These are phyloP conservation scores for Psittacula cyanocephala DNA, from an alignment of 2,113 vertebrate species.

Conservation along the genomic window DNA sequence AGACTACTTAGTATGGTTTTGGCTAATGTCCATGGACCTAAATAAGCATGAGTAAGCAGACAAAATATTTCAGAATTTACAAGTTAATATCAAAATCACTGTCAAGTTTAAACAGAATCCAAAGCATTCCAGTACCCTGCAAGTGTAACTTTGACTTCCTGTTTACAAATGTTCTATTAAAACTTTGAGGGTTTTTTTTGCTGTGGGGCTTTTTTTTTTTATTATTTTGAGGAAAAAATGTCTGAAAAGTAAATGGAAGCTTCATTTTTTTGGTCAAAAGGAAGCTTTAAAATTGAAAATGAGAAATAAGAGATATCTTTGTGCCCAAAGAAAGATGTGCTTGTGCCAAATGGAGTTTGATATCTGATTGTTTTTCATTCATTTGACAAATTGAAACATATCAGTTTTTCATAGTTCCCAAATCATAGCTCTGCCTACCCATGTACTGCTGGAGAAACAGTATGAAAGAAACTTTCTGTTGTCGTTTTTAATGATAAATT, in stretches of 20 bases:
- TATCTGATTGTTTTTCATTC: background rate
- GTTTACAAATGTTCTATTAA: background rate
- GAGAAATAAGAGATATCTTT: background rate
- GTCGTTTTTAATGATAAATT: background rate
- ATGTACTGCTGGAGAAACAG: background rate
- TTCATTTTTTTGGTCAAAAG: background rate
- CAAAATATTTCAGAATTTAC: background rate
- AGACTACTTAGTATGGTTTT: background rate
- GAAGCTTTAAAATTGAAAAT: background rate
- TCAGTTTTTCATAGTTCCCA: background rate
- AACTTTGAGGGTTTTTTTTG: background rate
- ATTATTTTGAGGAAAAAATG: background rate
- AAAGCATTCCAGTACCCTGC: background rate
- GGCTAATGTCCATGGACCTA: background rate
- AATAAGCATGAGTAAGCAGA: background rate
- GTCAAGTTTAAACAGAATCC: background rate
- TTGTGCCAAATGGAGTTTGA: background rate
- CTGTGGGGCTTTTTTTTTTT: background rate
- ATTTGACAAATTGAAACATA: background rate
- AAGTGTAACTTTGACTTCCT: background rate
- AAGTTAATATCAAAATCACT: background rate
- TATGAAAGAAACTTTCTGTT: background rate
- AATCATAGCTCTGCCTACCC: accelerated
- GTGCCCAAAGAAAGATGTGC: background rate
- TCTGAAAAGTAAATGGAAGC: background rate